Conservation (phyloP, 2,888 invertebrate genomes). For the Chymomyza procnemis region DNA sequence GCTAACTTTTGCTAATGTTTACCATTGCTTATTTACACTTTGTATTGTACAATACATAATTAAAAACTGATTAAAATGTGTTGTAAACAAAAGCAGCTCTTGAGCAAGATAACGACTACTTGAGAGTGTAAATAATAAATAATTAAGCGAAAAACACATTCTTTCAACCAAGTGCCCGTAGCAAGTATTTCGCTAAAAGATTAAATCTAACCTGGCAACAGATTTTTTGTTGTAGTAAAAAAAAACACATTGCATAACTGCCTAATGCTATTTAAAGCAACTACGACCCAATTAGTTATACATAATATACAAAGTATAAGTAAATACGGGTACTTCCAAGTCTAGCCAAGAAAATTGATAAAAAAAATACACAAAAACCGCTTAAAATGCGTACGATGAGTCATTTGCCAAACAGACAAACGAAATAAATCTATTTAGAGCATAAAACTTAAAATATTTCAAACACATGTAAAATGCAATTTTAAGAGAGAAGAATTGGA, state of each 20-base stretch:
- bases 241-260: background rate
- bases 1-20: background rate
- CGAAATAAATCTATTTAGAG: constrained; percentile 43
- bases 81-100: constrained; percentile 1
- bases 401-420: constrained; percentile 49
- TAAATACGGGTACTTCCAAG: constrained; percentile 14
- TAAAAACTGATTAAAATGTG: constrained; percentile 44
- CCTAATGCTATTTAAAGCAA: constrained; percentile 41
- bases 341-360: constrained; percentile 46
- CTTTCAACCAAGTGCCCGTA: background rate
- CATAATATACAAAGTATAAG: background rate
- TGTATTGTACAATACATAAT: constrained; percentile 15
- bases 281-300: constrained; percentile 51
- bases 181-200: background rate
- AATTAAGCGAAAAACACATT: constrained; percentile 18
- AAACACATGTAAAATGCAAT: constrained; percentile 38
- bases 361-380: constrained; percentile 24
- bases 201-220: background rate
- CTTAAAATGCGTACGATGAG: constrained; percentile 39
- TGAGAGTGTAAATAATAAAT: constrained; percentile 19
- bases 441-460: constrained; percentile 12
- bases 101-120: constrained; percentile 29
- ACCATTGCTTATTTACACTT: background rate
- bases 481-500: constrained; percentile 34
- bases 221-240: no score